A percentile compares a stretch with the other conserved stretches of the same genome.
phyloP scores from a whole-genome alignment of 1,140 invertebrate species.

The Carcinoscorpius rotundicauda region DNA sequence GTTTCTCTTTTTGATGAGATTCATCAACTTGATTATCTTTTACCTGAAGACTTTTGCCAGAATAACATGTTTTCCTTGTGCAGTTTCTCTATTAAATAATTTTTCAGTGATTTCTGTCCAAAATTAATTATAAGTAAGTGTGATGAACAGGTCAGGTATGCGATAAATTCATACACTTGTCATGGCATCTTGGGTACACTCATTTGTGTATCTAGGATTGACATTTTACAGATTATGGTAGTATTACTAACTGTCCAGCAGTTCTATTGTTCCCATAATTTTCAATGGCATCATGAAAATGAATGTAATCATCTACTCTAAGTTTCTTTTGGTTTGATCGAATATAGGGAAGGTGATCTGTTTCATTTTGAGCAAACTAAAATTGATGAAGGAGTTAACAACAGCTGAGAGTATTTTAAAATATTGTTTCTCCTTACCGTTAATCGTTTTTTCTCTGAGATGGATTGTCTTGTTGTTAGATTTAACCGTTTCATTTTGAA shows the following conservation, averaged over 20 bases:
- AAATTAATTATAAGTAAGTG: too few relatives aligned
- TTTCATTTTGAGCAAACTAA: not conserved
- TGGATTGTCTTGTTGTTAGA: too few relatives aligned
- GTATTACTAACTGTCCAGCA: slow-evolving; percentile 7
- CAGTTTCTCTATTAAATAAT: slow-evolving; percentile 22
- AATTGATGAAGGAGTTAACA: too few relatives aligned
- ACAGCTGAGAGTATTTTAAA: too few relatives aligned
- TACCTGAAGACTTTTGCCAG: too few relatives aligned
- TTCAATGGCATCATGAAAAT: not conserved
- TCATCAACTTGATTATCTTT: too few relatives aligned
- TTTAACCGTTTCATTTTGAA: too few relatives aligned
- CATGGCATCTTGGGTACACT: slow-evolving; percentile 27
- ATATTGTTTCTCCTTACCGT: too few relatives aligned
- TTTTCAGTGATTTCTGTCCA: too few relatives aligned
- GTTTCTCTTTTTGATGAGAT: too few relatives aligned
- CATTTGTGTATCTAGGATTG: slow-evolving; percentile 5
- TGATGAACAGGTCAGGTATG: slow-evolving; percentile 30
- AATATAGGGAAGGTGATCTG: not conserved
- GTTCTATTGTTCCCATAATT: not conserved
- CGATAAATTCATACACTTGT: slow-evolving; percentile 28
- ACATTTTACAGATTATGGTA: slow-evolving; percentile 13
- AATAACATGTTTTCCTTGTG: slow-evolving; percentile 31
- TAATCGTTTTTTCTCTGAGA: too few relatives aligned
- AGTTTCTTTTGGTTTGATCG: not conserved
- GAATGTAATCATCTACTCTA: not conserved